A percentile compares a stretch with the other conserved stretches of the same genome.
Evolutionary conservation across 2,888 invertebrate genomes (phyloP).

Genomic region (Acanthosepion lycidas): DNA sequence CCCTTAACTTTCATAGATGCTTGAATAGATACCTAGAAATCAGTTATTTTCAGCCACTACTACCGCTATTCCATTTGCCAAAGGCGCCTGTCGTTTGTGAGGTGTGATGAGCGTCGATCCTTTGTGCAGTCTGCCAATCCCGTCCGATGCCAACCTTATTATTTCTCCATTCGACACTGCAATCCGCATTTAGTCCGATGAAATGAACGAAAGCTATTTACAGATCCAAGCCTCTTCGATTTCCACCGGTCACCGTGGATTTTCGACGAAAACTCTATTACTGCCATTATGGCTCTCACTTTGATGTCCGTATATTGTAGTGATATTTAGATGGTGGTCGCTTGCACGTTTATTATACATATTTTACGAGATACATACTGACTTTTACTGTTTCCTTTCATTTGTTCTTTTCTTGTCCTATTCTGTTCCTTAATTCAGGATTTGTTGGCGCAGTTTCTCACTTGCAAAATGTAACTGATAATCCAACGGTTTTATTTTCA

Average conservation of each 20-base stretch:
- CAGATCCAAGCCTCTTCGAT: not conserved
- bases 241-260: not conserved
- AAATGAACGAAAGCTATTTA: not conserved
- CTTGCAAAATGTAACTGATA: no score
- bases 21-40: not conserved
- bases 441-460: no score
- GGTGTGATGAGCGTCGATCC: conserved; percentile 14
- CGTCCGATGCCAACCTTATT: not conserved
- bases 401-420: not conserved
- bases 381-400: not conserved
- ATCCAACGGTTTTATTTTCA: no score
- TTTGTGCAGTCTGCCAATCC: not conserved
- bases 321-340: not conserved
- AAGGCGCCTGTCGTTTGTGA: not conserved
- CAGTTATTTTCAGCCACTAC: not conserved
- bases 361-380: not conserved
- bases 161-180: not conserved
- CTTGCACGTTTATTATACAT: not conserved
- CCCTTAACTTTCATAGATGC: not conserved
- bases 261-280: not conserved
- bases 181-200: not conserved
- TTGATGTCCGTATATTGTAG: not conserved
- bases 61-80: not conserved
- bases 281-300: not conserved
- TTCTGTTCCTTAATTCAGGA: no score